phyloP scores from a whole-genome alignment of 2,888 invertebrate genomes.

The Leptinotarsa rubiginosa region DNA sequence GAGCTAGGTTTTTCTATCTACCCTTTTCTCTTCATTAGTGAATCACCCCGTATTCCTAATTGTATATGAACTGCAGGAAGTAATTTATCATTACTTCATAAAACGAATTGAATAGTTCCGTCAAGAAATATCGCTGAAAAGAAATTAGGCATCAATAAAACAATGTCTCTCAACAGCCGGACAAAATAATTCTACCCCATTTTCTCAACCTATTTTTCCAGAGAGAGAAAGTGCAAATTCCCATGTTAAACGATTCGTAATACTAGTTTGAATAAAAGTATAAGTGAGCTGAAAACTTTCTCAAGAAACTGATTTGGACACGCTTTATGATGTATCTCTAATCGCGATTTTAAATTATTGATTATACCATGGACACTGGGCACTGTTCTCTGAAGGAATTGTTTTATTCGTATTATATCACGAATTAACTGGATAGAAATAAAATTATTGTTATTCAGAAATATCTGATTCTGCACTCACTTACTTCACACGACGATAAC shows the following conservation, averaged over 20 bases:
- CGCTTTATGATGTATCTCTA: background rate
- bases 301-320: background rate
- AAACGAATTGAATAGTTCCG: too few relatives aligned
- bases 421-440: background rate
- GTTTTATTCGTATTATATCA: background rate
- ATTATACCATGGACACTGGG: background rate
- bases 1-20: too few relatives aligned
- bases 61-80: too few relatives aligned
- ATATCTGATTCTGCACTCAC: background rate
- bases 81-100: too few relatives aligned
- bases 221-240: background rate
- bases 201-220: background rate
- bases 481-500: background rate
- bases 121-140: background rate
- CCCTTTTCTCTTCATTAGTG: too few relatives aligned
- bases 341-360: background rate
- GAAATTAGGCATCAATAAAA: background rate
- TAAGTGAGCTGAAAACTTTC: background rate
- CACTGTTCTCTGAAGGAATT: background rate
- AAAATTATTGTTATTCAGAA: background rate
- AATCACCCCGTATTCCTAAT: too few relatives aligned
- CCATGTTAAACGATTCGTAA: conserved; percentile 1
- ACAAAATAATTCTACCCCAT: background rate
- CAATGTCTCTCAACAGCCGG: background rate
- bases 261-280: background rate